These are phyloP conservation scores for Plusia festucae DNA, from an alignment of 2,888 invertebrate species.

Conservation along the genomic window DNA sequence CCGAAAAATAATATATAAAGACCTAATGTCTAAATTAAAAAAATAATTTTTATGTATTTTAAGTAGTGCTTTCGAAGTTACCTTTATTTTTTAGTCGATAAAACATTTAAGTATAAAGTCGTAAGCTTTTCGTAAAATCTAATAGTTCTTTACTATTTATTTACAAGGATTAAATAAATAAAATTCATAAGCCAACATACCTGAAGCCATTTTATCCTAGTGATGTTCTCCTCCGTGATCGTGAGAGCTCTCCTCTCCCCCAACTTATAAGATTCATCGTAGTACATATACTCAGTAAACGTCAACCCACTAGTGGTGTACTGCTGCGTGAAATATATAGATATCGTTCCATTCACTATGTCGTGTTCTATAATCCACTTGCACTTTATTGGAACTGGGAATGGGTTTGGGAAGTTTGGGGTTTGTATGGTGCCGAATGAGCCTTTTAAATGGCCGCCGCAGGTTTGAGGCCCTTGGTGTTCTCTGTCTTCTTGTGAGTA, in stretches of 20 bases:
- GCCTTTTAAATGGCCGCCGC: slow-evolving; percentile 91
- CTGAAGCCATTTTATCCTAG: slow-evolving; percentile 90
- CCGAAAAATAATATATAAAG: too few species aligned
- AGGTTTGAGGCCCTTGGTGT: slow-evolving; percentile 84
- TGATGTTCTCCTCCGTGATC: slow-evolving; percentile 93
- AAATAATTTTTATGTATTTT: too few species aligned
- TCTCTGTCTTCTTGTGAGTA: slow-evolving; percentile 74
- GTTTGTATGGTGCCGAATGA: slow-evolving; percentile 93
- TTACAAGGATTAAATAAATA: not conserved
- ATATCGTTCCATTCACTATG: slow-evolving; percentile 93
- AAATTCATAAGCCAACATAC: slow-evolving; percentile 63
- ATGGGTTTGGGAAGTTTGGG: slow-evolving; percentile 95
- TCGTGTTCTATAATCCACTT: slow-evolving; percentile 95
- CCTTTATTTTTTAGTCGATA: too few species aligned
- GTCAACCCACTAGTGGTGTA: slow-evolving; percentile 94
- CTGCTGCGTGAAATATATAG: slow-evolving; percentile 96
- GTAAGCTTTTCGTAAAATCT: too few species aligned
- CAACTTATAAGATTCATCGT: slow-evolving; percentile 91
- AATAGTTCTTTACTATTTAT: too few species aligned
- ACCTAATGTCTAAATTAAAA: too few species aligned
- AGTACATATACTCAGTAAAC: slow-evolving; percentile 94
- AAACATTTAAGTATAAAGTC: too few species aligned
- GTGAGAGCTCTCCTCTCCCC: slow-evolving; percentile 91
- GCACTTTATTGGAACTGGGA: slow-evolving; percentile 95
- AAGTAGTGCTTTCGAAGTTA: too few species aligned